phyloP scores from a whole-genome alignment of 2,797 vertebrate species.

The Danio choprae region DNA sequence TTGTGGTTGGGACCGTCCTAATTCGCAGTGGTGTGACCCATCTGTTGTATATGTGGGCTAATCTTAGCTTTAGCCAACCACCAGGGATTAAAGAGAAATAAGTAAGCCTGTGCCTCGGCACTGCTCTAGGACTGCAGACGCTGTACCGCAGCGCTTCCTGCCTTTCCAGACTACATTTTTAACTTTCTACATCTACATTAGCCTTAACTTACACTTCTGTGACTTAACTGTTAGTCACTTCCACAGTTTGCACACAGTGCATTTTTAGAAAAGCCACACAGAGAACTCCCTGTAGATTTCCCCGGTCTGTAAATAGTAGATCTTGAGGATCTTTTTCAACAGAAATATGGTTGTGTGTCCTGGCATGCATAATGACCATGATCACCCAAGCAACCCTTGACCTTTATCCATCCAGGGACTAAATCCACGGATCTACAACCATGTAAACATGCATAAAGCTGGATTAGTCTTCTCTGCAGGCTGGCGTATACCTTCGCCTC shows the following conservation, averaged over 20 bases:
- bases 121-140: slow-evolving; percentile 16
- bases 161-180: slow-evolving; percentile 35
- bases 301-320: slow-evolving; percentile 1
- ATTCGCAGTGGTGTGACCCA: slow-evolving; percentile 54
- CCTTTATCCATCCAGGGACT: slow-evolving; percentile 26
- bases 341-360: not conserved
- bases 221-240: slow-evolving; percentile 18
- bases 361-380: not conserved
- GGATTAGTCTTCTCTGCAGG: slow-evolving; percentile 24
- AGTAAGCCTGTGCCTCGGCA: slow-evolving; percentile 28
- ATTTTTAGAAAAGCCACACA: slow-evolving; percentile 24
- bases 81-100: slow-evolving; percentile 69
- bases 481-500: not conserved
- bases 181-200: slow-evolving; percentile 31
- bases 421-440: slow-evolving; percentile 10
- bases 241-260: slow-evolving; percentile 4
- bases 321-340: not conserved
- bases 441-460: slow-evolving; percentile 27
- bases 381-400: slow-evolving; percentile 21
- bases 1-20: slow-evolving; percentile 39
- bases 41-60: slow-evolving; percentile 72
- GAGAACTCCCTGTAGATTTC: not conserved
- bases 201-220: slow-evolving; percentile 37
- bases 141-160: slow-evolving; percentile 7
- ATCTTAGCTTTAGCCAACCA: slow-evolving; percentile 75